A percentile compares a stretch with the other conserved stretches of the same genome.
phyloP scores from a whole-genome alignment of 1,140 invertebrate genomes.

The Drosophila burlai region DNA sequence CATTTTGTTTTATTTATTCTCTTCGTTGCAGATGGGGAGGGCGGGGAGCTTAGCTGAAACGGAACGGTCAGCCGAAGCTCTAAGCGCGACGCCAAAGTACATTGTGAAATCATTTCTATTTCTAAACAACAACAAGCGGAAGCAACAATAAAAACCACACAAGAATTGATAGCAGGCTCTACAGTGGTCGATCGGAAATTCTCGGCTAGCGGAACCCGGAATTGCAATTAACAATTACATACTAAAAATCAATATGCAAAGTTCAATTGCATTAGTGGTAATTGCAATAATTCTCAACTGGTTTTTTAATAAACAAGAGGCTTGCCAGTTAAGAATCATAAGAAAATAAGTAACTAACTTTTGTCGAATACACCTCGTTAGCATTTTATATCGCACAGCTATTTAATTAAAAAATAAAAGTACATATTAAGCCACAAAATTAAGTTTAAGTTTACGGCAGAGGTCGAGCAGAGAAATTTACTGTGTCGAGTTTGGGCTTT shows the following conservation, averaged over 20 bases:
- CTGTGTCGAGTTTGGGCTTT: too few relatives aligned
- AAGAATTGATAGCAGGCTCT: conserved; percentile 48
- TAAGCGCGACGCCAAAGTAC: conserved; percentile 51
- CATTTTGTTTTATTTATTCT: conserved; percentile 31
- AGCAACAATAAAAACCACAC: conserved; percentile 40
- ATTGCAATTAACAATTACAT: conserved; percentile 5
- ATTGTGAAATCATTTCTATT: conserved; percentile 82
- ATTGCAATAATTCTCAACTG: background rate
- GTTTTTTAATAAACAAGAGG: background rate
- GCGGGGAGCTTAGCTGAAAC: conserved; percentile 25
- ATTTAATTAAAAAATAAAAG: too few relatives aligned
- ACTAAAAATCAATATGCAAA: background rate
- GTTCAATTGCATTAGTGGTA: background rate
- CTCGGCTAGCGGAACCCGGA: conserved; percentile 9
- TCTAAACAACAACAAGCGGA: conserved; percentile 73
- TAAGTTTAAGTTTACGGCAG: too few relatives aligned
- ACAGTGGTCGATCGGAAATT: conserved; percentile 40
- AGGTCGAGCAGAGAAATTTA: too few relatives aligned
- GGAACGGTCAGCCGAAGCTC: conserved; percentile 38
- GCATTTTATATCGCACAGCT: too few relatives aligned
- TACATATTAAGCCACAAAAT: too few relatives aligned
- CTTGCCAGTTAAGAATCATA: background rate
- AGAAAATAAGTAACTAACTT: background rate
- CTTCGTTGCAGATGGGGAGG: conserved; percentile 18
- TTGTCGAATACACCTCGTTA: too few relatives aligned